Base-by-base conservation (phyloP, 1,140 invertebrate genomes). In the Drosophila saltans region DNA sequence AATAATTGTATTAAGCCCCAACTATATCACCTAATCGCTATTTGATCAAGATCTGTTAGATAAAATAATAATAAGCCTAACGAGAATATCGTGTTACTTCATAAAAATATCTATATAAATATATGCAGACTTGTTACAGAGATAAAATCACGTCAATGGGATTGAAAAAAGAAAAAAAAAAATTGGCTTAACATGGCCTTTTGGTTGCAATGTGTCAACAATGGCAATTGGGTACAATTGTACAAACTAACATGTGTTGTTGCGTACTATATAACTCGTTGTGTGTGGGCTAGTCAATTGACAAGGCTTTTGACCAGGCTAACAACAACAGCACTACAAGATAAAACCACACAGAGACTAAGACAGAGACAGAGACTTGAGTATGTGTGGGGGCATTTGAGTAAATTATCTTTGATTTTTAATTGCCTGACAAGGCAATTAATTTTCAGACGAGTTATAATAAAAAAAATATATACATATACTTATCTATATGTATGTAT, bases 361-460 rank as follows among this genome's bases (percentile, higher is more conserved):
- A 2, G 16, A 57, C 1, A 48, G 45, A 24, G 16, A 10, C 45
- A 26, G 21, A 2, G 16, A 57, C 40, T 40, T 26, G 67, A n/a
- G 71, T 68, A n/a, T 52, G 28, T 16, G 43, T 65, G 62, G 28
- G 43, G 62, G 39, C 60, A 40, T 16, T 36, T 67, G 52, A 39
- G 45, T 45, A 75, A 89, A 81, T 89, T 89, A 89, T 88, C 84
- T 78, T 45, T 73, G 80, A 81, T 84, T 89, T 90, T 75, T 89
- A 89, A 90, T 84, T 89, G 84, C 74, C 67, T 78, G 84, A 88
- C 84, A 90, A 75, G 71, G 66, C 84, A 90, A 89, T 89, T 89
- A 77, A 69, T 77, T 75, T 75, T 16, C 58, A 89, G 80, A 60
- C 77, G 40, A 21, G 24, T 60, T 74, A 77, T 77, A 76, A 40